Evolutionary conservation across 2,797 vertebrate species (phyloP).

Genomic region (Myiotriccus ornatus): DNA sequence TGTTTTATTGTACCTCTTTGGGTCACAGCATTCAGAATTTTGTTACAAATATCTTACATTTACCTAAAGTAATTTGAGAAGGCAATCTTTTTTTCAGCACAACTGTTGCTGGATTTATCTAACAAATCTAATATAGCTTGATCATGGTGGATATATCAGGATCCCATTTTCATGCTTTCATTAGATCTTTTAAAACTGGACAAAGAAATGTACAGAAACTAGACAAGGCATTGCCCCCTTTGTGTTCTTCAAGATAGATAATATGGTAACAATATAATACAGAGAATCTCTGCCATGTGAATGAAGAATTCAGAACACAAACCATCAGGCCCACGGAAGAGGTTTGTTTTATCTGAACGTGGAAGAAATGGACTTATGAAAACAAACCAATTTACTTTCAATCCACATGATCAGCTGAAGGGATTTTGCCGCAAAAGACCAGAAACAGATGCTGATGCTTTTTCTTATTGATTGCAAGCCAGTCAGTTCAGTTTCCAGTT

Average conservation of each 20-base stretch:
- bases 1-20: not conserved
- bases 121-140: not conserved
- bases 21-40: not conserved
- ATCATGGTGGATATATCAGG: not conserved
- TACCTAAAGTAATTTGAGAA: not conserved
- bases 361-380: slow-evolving; percentile 70
- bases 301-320: slow-evolving; percentile 70
- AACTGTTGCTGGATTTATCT: not conserved
- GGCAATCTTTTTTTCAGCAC: not conserved
- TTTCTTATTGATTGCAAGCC: slow-evolving; percentile 48
- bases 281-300: slow-evolving; percentile 61
- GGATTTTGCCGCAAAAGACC: slow-evolving; percentile 68
- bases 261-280: slow-evolving; percentile 66
- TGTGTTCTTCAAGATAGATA: slow-evolving; percentile 60
- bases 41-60: not conserved
- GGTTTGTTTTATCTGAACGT: slow-evolving; percentile 72
- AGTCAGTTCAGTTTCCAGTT: slow-evolving; percentile 52
- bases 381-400: slow-evolving; percentile 73
- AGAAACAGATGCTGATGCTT: slow-evolving; percentile 75
- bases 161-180: slow-evolving; percentile 36
- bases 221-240: slow-evolving; percentile 26
- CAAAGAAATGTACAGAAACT: slow-evolving; percentile 28
- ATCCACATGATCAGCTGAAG: slow-evolving; percentile 72
- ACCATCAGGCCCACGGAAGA: slow-evolving; percentile 67
- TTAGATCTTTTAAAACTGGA: not conserved